Evolutionary conservation across 1,140 invertebrate genomes (phyloP), one percentile per base, ranked within the genome.

Genomic region (Oppia nitens): DNA sequence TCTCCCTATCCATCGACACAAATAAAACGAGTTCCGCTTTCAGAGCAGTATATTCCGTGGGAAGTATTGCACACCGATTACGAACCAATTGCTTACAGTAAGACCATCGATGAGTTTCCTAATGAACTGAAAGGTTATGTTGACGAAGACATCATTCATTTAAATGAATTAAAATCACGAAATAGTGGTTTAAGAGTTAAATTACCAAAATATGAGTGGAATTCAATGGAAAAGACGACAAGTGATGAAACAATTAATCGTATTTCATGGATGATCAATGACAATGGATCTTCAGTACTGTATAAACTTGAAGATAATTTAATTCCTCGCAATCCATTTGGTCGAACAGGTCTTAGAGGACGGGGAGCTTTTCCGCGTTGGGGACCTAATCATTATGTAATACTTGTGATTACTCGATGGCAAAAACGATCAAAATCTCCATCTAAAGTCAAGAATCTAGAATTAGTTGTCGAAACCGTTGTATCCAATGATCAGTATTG

Each of bases 1-100:
- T 73, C 73, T 4, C 73, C 73, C 12, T 75, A 75, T 64, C 71
- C 69, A 9, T 66, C 63, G n/a, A 74, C 73, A 0, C 63, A 64
- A 48, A 65, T 73, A 26, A 63, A 68, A 24, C 63, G 73, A 3
- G 73, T 71, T 61, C 72, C 73, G 47, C 69, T 75, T 21, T 68
- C 73, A 62, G 72, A 74, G 61, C 71, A 73, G 64, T 73, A 73
- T 63, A 71, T 75, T 3, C 70, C 70, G 21, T 75, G 72, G 73
- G 70, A 73, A 63, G 73, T 74, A 54, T 65, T 68, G 60, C 65
- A 62, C 60, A 64, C 62, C 24, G 60, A 67, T 1, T 74, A 74
- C 63, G 73, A 74, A 62, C 72, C 73, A 2, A 66, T 68, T 4
- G 64, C 65, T 0, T 73, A 70, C 60, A 71, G 68, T 11, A 62